These are phyloP conservation scores for Lathronympha strigana DNA, from an alignment of 2,888 invertebrate species.

Conservation along the genomic window DNA sequence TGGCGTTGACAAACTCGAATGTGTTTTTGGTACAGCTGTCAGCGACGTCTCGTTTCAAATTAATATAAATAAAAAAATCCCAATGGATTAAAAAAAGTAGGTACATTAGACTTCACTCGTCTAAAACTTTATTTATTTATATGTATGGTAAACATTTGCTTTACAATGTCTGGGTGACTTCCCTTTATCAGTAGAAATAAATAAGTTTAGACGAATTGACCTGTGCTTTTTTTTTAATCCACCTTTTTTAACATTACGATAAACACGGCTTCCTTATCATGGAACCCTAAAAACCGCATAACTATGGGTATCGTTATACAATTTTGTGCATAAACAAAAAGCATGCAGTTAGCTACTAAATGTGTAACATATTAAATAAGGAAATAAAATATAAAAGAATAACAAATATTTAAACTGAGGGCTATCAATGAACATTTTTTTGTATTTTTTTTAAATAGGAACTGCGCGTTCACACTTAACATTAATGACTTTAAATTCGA, in stretches of 20 bases:
- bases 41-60: conserved; percentile 15
- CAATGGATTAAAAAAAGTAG: not conserved
- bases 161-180: not conserved
- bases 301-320: conserved; percentile 15
- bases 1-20: conserved; percentile 1
- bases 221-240: not conserved
- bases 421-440: conserved; percentile 52
- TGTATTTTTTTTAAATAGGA: conserved; percentile 63
- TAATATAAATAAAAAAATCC: conserved; percentile 9
- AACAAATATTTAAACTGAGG: conserved; percentile 46
- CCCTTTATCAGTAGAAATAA: not conserved
- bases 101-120: not conserved
- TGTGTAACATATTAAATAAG: conserved; percentile 51
- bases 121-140: not conserved
- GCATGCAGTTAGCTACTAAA: conserved; percentile 45
- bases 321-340: conserved; percentile 48
- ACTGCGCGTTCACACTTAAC: conserved; percentile 61
- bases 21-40: conserved; percentile 28
- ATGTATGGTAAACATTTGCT: not conserved
- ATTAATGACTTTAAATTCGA: conserved; percentile 72
- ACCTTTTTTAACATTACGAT: conserved; percentile 1
- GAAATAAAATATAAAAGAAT: conserved; percentile 46
- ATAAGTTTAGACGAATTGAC: not conserved
- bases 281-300: conserved; percentile 8
- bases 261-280: not conserved